Conservation (phyloP, 2,888 invertebrate species). For the Parnassius apollo region DNA sequence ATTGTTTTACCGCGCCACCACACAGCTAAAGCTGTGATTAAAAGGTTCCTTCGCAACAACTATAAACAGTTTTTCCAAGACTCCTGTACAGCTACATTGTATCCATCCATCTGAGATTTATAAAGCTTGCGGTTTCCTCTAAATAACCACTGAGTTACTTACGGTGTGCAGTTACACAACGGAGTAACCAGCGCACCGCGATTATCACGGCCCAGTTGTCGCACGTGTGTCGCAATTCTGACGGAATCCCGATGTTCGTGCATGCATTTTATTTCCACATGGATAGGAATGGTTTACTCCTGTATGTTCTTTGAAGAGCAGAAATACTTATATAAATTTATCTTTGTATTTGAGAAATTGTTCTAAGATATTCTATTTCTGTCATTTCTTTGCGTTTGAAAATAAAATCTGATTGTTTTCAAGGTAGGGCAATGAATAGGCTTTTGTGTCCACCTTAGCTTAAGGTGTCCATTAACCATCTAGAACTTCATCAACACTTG, state of each 20-base stretch:
- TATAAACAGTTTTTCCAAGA: background rate
- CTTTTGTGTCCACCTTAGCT: no score
- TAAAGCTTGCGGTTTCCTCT: slow-evolving; percentile 33
- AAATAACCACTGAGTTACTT: slow-evolving; percentile 28
- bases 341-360: no score
- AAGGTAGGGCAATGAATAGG: no score
- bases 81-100: slow-evolving; percentile 3
- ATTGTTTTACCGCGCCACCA: no score
- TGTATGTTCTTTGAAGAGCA: background rate
- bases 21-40: no score
- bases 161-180: slow-evolving; percentile 39
- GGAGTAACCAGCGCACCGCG: slow-evolving; percentile 44
- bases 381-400: no score
- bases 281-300: background rate
- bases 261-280: slow-evolving; percentile 1
- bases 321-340: no score
- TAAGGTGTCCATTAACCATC: no score
- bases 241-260: slow-evolving; percentile 31
- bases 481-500: no score
- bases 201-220: slow-evolving; percentile 71
- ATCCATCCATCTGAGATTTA: slow-evolving; percentile 20
- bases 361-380: no score
- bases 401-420: no score
- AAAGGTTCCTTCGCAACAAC: background rate
- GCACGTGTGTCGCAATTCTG: slow-evolving; percentile 58